Percentiles rank a stretch among this genome's conserved stretches.
Evolutionary conservation across 2,888 invertebrate genomes (phyloP).

Genomic region (Exocentrus adspersus): DNA sequence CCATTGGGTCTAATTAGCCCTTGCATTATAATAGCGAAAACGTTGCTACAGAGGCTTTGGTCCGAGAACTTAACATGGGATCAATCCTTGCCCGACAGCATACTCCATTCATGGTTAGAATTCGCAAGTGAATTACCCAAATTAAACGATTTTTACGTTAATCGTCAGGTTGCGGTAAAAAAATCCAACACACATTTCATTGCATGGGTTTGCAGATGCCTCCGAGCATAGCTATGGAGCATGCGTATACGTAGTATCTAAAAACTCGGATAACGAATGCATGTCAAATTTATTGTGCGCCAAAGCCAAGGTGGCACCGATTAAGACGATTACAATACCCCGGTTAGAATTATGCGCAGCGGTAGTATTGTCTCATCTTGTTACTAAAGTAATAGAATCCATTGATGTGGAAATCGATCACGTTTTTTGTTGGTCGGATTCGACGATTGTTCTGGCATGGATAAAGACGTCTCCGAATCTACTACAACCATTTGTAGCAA

Average conservation of each 20-base stretch:
- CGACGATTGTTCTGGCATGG: constrained; percentile 32
- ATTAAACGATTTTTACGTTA: constrained; percentile 18
- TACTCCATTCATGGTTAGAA: constrained; percentile 7
- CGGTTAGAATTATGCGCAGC: constrained; percentile 35
- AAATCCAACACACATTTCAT: neutral
- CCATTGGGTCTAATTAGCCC: constrained; percentile 31
- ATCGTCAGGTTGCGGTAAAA: neutral
- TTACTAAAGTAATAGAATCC: constrained; percentile 13
- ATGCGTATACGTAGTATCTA: constrained; percentile 28
- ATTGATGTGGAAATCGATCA: constrained; percentile 11
- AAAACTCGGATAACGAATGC: neutral
- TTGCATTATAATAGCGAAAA: constrained; percentile 29
- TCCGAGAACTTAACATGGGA: constrained; percentile 13
- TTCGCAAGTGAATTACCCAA: constrained; percentile 1
- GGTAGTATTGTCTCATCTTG: constrained; percentile 24
- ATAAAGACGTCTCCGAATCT: constrained; percentile 22
- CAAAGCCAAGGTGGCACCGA: constrained; percentile 35
- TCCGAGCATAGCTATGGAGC: constrained; percentile 27
- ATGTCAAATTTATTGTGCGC: constrained; percentile 27
- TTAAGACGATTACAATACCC: constrained; percentile 31
- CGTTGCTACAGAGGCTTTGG: constrained; percentile 24
- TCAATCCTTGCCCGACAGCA: neutral
- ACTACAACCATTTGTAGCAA: constrained; percentile 33
- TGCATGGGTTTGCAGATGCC: constrained; percentile 8
- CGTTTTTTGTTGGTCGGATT: constrained; percentile 31